Evolutionary conservation across 2,797 vertebrate genomes (phyloP), one percentile per base, ranked within the genome.

Genomic region (Nyctibius grandis): DNA sequence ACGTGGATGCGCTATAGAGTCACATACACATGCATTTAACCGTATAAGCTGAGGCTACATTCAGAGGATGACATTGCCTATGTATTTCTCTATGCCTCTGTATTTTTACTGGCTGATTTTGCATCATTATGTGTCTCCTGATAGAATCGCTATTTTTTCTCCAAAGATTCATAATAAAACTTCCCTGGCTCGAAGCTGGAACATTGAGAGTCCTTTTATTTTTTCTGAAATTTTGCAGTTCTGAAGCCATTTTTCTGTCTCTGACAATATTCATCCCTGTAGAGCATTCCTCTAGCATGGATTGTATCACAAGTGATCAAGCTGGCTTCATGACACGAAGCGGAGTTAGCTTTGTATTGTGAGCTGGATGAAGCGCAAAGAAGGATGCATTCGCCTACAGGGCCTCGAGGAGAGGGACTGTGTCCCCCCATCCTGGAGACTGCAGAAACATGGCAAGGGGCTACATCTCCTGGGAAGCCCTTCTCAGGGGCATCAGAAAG

Each of bases 1-100:
- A 23, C 0, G 0, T 23, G 63, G 34, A n/a, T 79, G 33, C 0
- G 0, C 51, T 67, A 11, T 26, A 44, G 59, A 17, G 23, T 31
- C 75, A 76, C 17, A 42, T 12, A 42, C 40, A 42, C 38, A 18
- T 36, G 36, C 28, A 42, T 92, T 86, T 88, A 85, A 64, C 42
- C 21, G 9, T 20, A 22, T 21, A 65, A 88, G 44, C 61, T 75
- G 29, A 68, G 47, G 36, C 61, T 85, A 20, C 25, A 1, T 79
- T 79, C 45, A 54, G 47, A 67, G 53, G 21, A 77, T 9, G 33
- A 85, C 0, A 1, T 34, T 93, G 50, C 12, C 29, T 33, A 33
- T 57, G 20, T 23, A 59, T 38, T 91, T n/a, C 15, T 53, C 23
- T 44, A 9, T 69, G 59, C 21, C 53, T 78, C 59, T 50, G 4